Conservation (phyloP, 2,113 vertebrate species). For the Ctenomys sociabilis region DNA sequence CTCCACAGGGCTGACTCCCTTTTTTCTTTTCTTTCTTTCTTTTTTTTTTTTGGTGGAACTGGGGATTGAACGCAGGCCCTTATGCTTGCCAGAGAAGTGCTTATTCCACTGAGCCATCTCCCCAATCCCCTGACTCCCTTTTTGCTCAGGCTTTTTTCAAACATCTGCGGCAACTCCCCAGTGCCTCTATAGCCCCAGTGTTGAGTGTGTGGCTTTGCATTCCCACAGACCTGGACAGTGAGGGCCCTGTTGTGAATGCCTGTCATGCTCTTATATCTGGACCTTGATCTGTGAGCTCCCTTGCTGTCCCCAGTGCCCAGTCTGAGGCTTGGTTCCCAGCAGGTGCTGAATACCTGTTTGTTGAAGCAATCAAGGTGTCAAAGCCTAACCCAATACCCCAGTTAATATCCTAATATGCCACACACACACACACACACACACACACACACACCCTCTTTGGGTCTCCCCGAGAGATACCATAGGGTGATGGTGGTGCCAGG, state of each 20-base stretch:
- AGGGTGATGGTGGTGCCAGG: neutral
- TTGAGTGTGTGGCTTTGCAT: neutral
- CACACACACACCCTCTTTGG: neutral
- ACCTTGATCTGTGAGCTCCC: neutral
- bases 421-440: neutral
- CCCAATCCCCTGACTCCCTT: too few relatives aligned
- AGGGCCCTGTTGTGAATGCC: neutral
- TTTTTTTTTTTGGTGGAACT: too few relatives aligned
- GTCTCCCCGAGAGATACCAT: neutral
- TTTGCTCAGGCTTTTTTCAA: neutral
- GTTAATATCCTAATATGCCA: neutral
- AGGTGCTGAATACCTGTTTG: neutral
- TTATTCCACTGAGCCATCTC: too few relatives aligned
- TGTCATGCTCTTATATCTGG: neutral
- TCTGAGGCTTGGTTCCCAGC: neutral
- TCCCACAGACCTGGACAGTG: neutral
- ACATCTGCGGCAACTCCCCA: neutral
- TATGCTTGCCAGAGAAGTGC: too few relatives aligned
- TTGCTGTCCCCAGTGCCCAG: neutral
- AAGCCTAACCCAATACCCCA: neutral
- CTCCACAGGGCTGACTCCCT: neutral
- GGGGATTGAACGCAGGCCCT: too few relatives aligned
- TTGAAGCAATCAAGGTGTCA: slow-evolving; percentile 25
- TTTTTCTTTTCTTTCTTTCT: neutral
- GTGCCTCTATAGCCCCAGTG: neutral